Conservation (phyloP, 2,888 invertebrate species). For the Caradrina kadenii region DNA sequence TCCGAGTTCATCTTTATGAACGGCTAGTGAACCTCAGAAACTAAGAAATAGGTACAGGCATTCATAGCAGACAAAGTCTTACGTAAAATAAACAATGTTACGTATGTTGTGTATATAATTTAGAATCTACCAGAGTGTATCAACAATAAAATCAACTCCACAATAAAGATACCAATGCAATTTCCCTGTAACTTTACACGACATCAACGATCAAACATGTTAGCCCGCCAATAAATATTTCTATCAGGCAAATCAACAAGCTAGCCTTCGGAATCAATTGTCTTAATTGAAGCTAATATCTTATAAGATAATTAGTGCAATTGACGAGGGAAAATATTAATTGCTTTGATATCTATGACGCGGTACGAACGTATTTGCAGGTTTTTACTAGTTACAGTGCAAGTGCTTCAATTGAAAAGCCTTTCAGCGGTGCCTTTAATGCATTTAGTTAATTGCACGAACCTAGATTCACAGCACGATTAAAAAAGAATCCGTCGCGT, state of each 20-base stretch:
- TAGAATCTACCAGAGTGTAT: background rate
- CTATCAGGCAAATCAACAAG: conserved; percentile 59
- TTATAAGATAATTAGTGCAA: conserved; percentile 61
- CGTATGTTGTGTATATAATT: conserved; percentile 14
- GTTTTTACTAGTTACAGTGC: conserved; percentile 13
- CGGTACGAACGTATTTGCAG: conserved; percentile 7
- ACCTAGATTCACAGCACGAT: conserved; percentile 21
- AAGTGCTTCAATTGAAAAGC: conserved; percentile 32
- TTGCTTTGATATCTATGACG: conserved; percentile 53
- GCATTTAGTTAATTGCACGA: conserved; percentile 29
- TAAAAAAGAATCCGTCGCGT: conserved; percentile 39
- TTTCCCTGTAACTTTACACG: conserved; percentile 18
- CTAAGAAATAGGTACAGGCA: background rate
- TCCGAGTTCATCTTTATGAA: conserved; percentile 23
- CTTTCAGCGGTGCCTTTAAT: conserved; percentile 33
- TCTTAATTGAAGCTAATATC: conserved; percentile 62
- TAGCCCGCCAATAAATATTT: conserved; percentile 41
- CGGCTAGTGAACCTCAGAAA: background rate
- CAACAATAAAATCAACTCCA: background rate
- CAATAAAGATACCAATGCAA: conserved; percentile 7
- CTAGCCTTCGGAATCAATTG: conserved; percentile 64
- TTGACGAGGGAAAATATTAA: conserved; percentile 58
- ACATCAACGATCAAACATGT: conserved; percentile 39
- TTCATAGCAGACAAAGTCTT: conserved; percentile 8
- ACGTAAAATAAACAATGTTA: conserved; percentile 43